These are phyloP conservation scores for Noctua janthe DNA, from an alignment of 2,888 invertebrate species.

Conservation along the genomic window DNA sequence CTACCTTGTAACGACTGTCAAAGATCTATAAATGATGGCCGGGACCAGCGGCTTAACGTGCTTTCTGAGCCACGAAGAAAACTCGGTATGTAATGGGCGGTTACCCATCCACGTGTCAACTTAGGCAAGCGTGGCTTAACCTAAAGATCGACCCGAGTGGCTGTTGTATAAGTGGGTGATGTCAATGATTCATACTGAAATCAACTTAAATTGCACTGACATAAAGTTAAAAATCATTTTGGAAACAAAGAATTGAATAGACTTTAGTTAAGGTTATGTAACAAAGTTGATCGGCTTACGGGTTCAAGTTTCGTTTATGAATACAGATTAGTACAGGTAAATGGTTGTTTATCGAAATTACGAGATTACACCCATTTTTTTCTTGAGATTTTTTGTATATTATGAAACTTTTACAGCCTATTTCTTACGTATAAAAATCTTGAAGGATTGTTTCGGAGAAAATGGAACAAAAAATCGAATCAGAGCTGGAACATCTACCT, in stretches of 20 bases:
- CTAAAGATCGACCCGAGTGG: no score
- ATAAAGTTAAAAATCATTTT: background rate
- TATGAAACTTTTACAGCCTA: background rate
- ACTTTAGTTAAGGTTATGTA: conserved; percentile 46
- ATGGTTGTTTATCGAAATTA: conserved; percentile 24
- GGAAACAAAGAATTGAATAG: background rate
- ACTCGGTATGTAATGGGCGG: no score
- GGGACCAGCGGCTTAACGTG: no score
- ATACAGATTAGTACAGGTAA: conserved; percentile 33
- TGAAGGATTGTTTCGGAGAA: background rate
- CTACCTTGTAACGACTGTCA: no score
- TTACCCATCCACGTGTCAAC: no score
- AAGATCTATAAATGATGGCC: no score
- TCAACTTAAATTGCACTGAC: background rate
- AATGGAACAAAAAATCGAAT: background rate
- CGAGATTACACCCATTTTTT: conserved; percentile 1
- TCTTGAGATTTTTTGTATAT: background rate
- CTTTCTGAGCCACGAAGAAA: no score
- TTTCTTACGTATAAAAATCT: background rate
- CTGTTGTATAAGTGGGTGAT: no score
- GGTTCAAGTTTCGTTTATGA: conserved; percentile 41
- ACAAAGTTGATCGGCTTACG: conserved; percentile 59
- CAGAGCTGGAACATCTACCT: background rate
- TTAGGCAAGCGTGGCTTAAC: no score
- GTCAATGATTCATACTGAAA: background rate